Evolutionary conservation across 2,113 vertebrate species (phyloP), one percentile per base, ranked within the genome.

Genomic region (Trogon surrucura): DNA sequence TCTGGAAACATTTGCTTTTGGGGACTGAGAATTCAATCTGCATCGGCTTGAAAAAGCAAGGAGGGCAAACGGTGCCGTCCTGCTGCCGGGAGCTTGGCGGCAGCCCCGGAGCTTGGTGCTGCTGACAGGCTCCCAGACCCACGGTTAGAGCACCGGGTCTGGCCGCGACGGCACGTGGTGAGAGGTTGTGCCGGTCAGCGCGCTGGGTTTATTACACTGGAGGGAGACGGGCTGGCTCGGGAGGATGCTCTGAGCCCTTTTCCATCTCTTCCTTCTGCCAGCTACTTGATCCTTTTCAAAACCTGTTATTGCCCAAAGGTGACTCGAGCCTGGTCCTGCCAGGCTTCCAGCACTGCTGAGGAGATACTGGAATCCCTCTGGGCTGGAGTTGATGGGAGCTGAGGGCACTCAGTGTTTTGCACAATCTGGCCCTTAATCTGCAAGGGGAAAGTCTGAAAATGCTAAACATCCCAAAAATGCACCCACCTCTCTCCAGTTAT

Each of bases 381-480:
- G 19, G 44, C 26, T 5, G 79, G 14, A 13, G 65, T 4, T 13
- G 60, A 44, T 30, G 64, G 30, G 64, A 74, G 64, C 79, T 64
- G 91, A 93, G 78, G 64, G 34, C 78, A 54, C 74, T 82, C 15
- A 1, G 34, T 69, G 71, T 89, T 89, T 79, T 62, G 51, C 72
- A 80, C 77, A 61, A 64, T 95, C 89, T 70, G 36, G 5, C 85
- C 64, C 29, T 88, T 94, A 79, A 81, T 95, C 95, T 91, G 53
- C 47, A 41, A 93, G 65, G 81, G 87, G 87, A 87, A 96, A 77
- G 85, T 89, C 92, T 84, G 53, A 93, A 95, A 96, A 96, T 95
- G 91, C 70, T 22, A 94, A 95, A 62, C 92, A 96, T 95, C 82
- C 61, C 73, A 94, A 88, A 94, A 95, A 96, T 91, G 95, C 16